These are phyloP conservation scores for Venustaconcha ellipsiformis DNA, from an alignment of 1,140 invertebrate species.

Conservation along the genomic window DNA sequence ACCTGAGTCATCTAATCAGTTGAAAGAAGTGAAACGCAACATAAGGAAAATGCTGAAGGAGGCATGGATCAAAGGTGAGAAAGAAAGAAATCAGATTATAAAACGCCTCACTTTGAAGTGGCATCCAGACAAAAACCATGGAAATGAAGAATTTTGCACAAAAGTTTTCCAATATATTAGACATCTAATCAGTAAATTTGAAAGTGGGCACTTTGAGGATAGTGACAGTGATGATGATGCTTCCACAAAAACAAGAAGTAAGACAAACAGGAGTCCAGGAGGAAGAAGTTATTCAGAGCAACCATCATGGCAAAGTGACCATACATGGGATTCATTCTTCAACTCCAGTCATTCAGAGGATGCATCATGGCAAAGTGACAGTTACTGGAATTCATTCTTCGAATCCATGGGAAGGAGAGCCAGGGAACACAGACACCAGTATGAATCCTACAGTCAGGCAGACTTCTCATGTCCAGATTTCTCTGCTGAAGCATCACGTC, in stretches of 20 bases:
- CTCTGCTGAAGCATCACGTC: conserved; percentile 33
- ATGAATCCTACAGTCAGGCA: background rate
- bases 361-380: conserved; percentile 12
- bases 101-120: conserved; percentile 58
- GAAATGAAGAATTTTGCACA: conserved; percentile 44
- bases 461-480: background rate
- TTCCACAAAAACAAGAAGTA: background rate
- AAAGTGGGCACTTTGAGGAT: conserved; percentile 15
- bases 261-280: background rate
- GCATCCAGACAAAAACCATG: conserved; percentile 63
- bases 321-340: too few relatives aligned
- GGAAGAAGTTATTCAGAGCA: background rate
- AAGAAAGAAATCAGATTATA: conserved; percentile 46
- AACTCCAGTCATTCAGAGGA: too few relatives aligned
- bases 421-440: background rate
- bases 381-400: background rate
- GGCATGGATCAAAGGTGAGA: conserved; percentile 39
- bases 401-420: background rate
- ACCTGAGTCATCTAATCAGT: background rate
- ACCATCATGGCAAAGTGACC: too few relatives aligned
- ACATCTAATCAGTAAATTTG: conserved; percentile 20
- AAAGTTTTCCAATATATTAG: conserved; percentile 48
- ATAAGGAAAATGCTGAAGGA: conserved; percentile 40
- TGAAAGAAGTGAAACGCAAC: conserved; percentile 29
- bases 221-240: conserved; percentile 23